phyloP scores from a whole-genome alignment of 2,888 invertebrate species.

The Mesorhabditis belari region DNA sequence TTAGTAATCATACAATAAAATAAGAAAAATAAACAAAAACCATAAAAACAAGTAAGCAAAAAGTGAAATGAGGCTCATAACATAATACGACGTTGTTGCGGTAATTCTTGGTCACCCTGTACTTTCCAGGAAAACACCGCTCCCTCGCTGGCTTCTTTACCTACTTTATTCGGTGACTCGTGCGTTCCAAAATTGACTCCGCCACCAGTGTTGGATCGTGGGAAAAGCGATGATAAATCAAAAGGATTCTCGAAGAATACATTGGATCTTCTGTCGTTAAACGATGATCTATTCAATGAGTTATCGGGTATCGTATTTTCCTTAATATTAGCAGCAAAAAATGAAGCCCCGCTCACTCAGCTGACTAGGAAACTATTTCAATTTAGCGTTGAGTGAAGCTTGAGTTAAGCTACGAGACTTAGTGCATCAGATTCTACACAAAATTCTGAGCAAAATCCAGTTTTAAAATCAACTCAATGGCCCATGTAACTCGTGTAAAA shows the following conservation, averaged over 20 bases:
- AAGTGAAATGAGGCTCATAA: background rate
- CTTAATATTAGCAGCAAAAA: too few relatives aligned
- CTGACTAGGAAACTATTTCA: too few relatives aligned
- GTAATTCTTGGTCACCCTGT: background rate
- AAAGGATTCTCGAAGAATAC: too few relatives aligned
- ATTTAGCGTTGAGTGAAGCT: too few relatives aligned
- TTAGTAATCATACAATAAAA: too few relatives aligned
- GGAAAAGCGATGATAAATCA: too few relatives aligned
- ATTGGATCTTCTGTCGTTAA: background rate
- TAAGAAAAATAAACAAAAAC: background rate
- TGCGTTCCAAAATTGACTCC: background rate
- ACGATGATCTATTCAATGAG: background rate
- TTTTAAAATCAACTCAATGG: too few relatives aligned
- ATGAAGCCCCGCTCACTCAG: too few relatives aligned
- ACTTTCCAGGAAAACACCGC: background rate
- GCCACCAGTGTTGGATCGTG: too few relatives aligned
- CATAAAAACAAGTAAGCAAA: background rate
- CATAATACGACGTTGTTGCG: background rate
- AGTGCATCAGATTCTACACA: background rate
- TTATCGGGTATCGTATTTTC: background rate
- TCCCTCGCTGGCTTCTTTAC: background rate
- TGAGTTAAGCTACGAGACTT: too few relatives aligned
- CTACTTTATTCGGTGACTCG: background rate
- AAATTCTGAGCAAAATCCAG: too few relatives aligned
- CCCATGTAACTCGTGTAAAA: too few relatives aligned